These are phyloP conservation scores for Calyptomena viridis DNA, from an alignment of 2,113 vertebrate species.

Conservation along the genomic window DNA sequence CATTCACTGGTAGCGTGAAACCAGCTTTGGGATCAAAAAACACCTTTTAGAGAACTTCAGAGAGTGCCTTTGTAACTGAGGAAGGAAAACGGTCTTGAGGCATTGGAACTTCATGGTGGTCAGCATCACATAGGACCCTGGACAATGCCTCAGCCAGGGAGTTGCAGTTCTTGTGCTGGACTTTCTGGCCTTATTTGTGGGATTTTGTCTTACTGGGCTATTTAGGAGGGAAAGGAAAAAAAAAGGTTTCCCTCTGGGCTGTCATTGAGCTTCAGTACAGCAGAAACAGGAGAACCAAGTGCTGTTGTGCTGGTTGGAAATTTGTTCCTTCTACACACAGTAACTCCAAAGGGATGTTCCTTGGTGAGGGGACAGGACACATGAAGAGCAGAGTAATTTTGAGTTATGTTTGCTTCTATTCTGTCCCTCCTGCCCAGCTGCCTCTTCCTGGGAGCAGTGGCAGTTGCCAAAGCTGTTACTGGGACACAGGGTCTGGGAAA, in stretches of 20 bases:
- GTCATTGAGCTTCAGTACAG: neutral
- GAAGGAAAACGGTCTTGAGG: neutral
- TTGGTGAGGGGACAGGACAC: neutral
- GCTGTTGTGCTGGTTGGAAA: neutral
- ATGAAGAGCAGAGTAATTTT: neutral
- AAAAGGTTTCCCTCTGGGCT: neutral
- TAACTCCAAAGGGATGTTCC: neutral
- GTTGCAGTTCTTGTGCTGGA: too few relatives aligned
- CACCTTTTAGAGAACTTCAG: neutral
- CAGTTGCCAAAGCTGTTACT: neutral
- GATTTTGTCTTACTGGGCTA: neutral
- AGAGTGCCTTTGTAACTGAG: neutral
- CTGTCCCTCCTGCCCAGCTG: too few relatives aligned
- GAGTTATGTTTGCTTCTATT: neutral
- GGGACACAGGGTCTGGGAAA: neutral
- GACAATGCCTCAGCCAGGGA: neutral
- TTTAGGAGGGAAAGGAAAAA: neutral
- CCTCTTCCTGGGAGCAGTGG: neutral
- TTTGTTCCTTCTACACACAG: neutral
- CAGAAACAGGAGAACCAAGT: neutral
- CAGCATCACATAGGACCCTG: neutral
- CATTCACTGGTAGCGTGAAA: neutral
- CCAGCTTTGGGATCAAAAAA: neutral
- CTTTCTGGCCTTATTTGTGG: accelerated
- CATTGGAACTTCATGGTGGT: accelerated